phyloP scores from a whole-genome alignment of 2,113 vertebrate species.

The Malurus cyaneus region DNA sequence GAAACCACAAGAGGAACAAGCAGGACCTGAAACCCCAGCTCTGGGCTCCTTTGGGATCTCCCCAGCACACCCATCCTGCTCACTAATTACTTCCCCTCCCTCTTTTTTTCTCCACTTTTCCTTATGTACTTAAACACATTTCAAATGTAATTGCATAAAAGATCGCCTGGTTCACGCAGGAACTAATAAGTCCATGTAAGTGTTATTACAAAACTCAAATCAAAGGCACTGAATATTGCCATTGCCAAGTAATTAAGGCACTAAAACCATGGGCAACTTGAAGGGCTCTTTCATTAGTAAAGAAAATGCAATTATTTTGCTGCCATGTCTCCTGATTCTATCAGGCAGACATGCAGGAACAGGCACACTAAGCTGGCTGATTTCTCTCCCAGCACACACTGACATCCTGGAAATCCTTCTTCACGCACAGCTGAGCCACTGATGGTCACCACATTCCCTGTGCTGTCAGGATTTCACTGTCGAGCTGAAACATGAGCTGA shows the following conservation, averaged over 20 bases:
- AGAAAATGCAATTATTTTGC: conserved; percentile 43
- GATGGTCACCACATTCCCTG: not conserved
- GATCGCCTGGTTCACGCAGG: not conserved
- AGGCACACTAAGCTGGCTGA: not conserved
- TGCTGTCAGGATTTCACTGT: fast-evolving
- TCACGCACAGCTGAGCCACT: not conserved
- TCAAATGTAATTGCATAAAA: not conserved
- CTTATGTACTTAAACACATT: not conserved
- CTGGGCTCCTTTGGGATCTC: not conserved
- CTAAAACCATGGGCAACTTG: not conserved
- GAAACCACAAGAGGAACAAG: not conserved
- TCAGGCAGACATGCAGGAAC: not conserved
- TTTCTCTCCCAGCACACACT: not conserved
- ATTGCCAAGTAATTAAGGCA: conserved; percentile 16
- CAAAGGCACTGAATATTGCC: not conserved
- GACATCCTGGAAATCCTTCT: not conserved
- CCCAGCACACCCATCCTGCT: not conserved
- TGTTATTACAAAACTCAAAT: not conserved
- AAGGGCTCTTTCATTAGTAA: conserved; percentile 32
- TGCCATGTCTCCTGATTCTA: not conserved
- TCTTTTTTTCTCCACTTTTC: not conserved
- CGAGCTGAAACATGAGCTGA: fast-evolving
- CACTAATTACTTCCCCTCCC: not conserved
- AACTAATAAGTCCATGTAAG: not conserved
- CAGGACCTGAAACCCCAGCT: not conserved